Base-by-base conservation (phyloP, 1,140 invertebrate species). In the Formica selysi region DNA sequence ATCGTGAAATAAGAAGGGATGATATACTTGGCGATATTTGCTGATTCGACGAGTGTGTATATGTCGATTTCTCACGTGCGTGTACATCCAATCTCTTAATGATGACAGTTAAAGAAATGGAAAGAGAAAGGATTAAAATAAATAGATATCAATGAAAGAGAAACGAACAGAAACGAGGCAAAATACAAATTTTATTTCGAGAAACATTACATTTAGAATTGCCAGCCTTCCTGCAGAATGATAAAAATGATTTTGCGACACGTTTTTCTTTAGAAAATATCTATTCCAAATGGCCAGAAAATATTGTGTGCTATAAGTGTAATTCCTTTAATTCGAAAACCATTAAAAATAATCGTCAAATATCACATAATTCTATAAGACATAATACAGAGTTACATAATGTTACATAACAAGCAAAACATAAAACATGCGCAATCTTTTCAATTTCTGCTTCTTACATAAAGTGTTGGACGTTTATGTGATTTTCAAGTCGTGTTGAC, bases 1-100 rank as follows among this genome's bases (percentile, higher is more conserved):
- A 83, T 74, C 86, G 79, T 87, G 79, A 85, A 91, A 91, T 91
- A 89, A 91, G 78, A 86, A 89, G 79, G 48, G 79, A 54, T 16
- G 44, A 22, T 65, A 62, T 73, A 73, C 48, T 71, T 29, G 41
- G 57, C 83, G 68, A 87, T 44, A 44, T 87, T 89, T 85, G 71
- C 78, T 64, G 57, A 89, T 89, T 89, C 73, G 71, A 26, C 48
- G 2, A 41, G 26, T 38, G 26, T 59, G 61, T 61, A 54, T 74
- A 74, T 79, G 81, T 51, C 67, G 74, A 89, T 89, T 90, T 84
- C 84, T 78, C 64, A 38, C 84, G 54, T 38, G 51, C 13, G n/a
- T 22, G 22, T 64, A 64, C 67, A 10, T 26, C 19, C 19, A 44
- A 36, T 73, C 8, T 5, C 70, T 13, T 83, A 11, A 29, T 16